phyloP scores from a whole-genome alignment of 2,113 vertebrate species.

The Seriola rivoliana region DNA sequence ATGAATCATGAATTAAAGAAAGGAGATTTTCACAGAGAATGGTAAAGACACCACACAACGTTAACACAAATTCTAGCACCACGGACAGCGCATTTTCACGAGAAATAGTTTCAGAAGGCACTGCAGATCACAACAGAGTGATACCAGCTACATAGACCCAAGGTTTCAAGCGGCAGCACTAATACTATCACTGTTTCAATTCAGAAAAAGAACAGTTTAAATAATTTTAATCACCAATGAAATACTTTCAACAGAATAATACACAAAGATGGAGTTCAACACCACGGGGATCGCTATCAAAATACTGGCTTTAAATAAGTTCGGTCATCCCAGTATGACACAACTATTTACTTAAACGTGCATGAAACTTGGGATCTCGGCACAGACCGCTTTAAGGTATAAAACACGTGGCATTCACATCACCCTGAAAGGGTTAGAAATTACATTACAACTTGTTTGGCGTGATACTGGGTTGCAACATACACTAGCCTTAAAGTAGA shows the following conservation, averaged over 20 bases:
- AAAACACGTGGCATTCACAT: not conserved
- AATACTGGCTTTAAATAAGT: not conserved
- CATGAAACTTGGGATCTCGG: not conserved
- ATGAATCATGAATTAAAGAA: not conserved
- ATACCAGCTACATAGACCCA: not conserved
- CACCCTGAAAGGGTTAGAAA: not conserved
- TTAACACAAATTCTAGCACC: not conserved
- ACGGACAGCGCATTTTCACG: not conserved
- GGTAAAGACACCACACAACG: too few relatives aligned
- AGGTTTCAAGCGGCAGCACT: not conserved
- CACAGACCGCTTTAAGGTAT: too few relatives aligned
- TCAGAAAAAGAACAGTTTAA: not conserved
- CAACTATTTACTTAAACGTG: not conserved
- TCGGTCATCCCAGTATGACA: not conserved
- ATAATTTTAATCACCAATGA: not conserved
- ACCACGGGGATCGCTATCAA: not conserved
- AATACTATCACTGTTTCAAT: not conserved
- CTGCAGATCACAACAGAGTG: not conserved
- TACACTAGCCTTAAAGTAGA: not conserved
- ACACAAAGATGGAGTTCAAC: not conserved
- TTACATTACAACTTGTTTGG: too few relatives aligned
- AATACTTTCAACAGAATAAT: not conserved
- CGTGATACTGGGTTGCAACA: not conserved
- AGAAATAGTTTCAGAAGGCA: not conserved
- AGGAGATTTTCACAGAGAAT: not conserved